Evolutionary conservation across 2,113 vertebrate genomes (phyloP).

Genomic region (Gallinago media): DNA sequence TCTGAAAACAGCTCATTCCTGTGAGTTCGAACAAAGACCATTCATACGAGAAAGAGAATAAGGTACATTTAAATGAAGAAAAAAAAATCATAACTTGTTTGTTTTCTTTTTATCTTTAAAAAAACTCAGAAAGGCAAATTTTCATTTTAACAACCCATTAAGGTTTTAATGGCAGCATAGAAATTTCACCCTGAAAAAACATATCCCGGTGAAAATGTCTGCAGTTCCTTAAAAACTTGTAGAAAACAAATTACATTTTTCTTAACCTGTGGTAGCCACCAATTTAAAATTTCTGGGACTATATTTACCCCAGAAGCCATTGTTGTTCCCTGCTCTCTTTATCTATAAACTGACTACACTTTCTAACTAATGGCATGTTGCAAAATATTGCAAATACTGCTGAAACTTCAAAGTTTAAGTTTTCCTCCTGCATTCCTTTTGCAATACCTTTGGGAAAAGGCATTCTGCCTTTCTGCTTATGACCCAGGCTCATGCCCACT

Average conservation of each 20-base stretch:
- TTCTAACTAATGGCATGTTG: not conserved
- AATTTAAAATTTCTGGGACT: not conserved
- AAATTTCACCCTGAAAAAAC: not conserved
- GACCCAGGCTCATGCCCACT: not conserved
- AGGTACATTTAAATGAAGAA: not conserved
- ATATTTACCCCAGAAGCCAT: not conserved
- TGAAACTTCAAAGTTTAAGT: not conserved
- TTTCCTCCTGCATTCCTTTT: not conserved
- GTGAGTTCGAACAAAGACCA: not conserved
- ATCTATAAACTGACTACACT: not conserved
- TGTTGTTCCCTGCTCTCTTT: not conserved
- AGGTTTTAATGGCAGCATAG: not conserved
- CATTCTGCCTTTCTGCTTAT: not conserved
- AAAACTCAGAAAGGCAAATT: not conserved
- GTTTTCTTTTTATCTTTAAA: not conserved
- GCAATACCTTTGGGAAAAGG: not conserved
- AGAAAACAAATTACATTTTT: not conserved
- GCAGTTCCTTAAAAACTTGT: not conserved
- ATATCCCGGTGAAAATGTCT: not conserved
- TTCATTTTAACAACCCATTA: not conserved
- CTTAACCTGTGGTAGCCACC: not conserved
- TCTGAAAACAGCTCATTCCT: not conserved
- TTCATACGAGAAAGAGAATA: not conserved
- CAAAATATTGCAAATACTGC: not conserved
- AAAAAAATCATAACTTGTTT: accelerated